Evolutionary conservation across 2,888 invertebrate species (phyloP), one percentile per base, ranked within the genome.

Genomic region (Melangyna quadrimaculata): DNA sequence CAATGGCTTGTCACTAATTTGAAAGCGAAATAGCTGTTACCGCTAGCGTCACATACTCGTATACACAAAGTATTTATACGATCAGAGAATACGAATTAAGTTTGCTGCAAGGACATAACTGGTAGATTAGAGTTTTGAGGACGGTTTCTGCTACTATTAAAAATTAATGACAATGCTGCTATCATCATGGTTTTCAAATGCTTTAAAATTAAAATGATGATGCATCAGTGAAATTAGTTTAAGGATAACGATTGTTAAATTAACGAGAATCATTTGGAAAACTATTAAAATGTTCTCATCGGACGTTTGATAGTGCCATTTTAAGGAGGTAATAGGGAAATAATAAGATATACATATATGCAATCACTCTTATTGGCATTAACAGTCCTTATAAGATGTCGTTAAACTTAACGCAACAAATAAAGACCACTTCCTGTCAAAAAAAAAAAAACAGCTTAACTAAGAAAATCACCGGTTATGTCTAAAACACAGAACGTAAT

Each of bases 1-100:
- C 61, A 72, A 67, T 67, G 51, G 35, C 19, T 40, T 82, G 27
- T 45, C 67, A 45, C 43, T 72, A 78, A 82, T 82, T 77, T 53
- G 71, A 67, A 32, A 59, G 40, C 32, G 37, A 71, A 63, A 65
- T 57, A 48, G 45, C 55, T n/a, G 51, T 51, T 51, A 51, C 48
- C 48, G 12, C 51, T 24, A 51, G 32, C n/a, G 10, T 6, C 19
- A 43, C 17, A n/a, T 9, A 32, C 9, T 32, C 17, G 32, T 27
- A 22, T 9, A 45, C 24, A 27, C 10, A 43, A 14, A 19, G 10
- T 9, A 22, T 35, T n/a, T n/a, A n/a, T n/a, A n/a, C n/a, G n/a
- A 51, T n/a, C 29, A 35, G 29, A 19, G 48, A 53, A 53, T 61
- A 22, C 19, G 27, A 75, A 75, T 63, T 74, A 59, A 57, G 45